A percentile compares a stretch with the other conserved stretches of the same genome.
Evolutionary conservation across 2,113 vertebrate species (phyloP).

Genomic region (Echinops telfairi): DNA sequence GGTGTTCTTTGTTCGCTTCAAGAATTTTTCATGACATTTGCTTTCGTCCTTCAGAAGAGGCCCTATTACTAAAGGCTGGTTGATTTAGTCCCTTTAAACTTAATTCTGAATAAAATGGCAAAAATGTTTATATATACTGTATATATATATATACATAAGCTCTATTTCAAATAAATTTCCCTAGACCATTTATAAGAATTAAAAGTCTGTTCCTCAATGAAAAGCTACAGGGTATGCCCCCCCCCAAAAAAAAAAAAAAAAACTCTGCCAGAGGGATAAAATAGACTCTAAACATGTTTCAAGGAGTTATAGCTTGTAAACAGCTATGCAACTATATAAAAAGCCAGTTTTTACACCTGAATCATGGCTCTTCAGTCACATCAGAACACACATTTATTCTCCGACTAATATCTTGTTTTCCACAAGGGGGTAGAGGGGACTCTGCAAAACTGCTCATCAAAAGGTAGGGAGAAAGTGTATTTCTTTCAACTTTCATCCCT

Average conservation of each 20-base stretch:
- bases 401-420: conserved; percentile 30
- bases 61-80: not conserved
- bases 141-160: not conserved
- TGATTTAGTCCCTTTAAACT: conserved; percentile 28
- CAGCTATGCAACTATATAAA: conserved; percentile 43
- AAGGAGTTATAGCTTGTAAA: conserved; percentile 39
- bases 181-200: conserved; percentile 51
- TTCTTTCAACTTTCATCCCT: conserved; percentile 6
- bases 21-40: conserved; percentile 35
- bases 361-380: conserved; percentile 48
- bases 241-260: too few species aligned
- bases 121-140: conserved; percentile 30
- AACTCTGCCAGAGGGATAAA: conserved; percentile 45
- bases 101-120: conserved; percentile 28
- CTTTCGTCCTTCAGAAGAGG: conserved; percentile 53
- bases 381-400: conserved; percentile 51
- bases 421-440: conserved; percentile 9
- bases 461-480: not conserved
- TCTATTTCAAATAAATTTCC: conserved; percentile 36
- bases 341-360: conserved; percentile 18
- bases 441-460: not conserved
- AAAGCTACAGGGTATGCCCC: conserved; percentile 49
- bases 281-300: conserved; percentile 65
- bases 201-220: conserved; percentile 46
- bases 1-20: not conserved